A percentile compares a stretch with the other conserved stretches of the same genome.
These are phyloP conservation scores for Odontamblyopus rebecca DNA, from an alignment of 2,797 vertebrate species.

Conservation along the genomic window DNA sequence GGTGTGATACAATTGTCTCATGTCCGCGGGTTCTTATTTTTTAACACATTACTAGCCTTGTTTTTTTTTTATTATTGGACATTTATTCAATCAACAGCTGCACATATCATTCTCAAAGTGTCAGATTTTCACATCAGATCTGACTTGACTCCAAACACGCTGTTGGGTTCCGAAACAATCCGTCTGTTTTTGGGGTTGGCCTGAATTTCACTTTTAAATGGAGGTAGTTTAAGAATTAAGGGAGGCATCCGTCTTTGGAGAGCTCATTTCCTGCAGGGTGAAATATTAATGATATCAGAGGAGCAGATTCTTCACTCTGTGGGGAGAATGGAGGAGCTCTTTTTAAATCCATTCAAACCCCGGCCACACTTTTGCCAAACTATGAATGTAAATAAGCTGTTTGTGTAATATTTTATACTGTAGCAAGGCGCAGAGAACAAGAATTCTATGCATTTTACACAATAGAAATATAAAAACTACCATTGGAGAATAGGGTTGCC, in stretches of 20 bases:
- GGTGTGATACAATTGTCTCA: too few relatives aligned
- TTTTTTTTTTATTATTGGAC: not conserved
- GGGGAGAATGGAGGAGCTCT: constrained; percentile 3
- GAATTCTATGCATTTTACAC: not conserved
- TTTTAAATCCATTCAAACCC: constrained; percentile 9
- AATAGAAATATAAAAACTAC: too few relatives aligned
- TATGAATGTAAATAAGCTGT: constrained; percentile 17
- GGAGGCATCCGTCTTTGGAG: constrained; percentile 69
- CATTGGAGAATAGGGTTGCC: too few relatives aligned
- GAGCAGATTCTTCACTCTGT: constrained; percentile 22
- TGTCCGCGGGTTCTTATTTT: too few relatives aligned
- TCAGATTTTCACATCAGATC: not conserved
- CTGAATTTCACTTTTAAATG: constrained; percentile 39
- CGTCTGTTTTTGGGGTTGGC: not conserved
- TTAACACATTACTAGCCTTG: too few relatives aligned
- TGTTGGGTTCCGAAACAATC: not conserved
- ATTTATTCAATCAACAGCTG: not conserved
- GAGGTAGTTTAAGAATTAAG: constrained; percentile 27
- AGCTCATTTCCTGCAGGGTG: constrained; percentile 66
- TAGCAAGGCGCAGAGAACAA: not conserved
- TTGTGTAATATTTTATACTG: not conserved
- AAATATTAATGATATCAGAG: constrained; percentile 59
- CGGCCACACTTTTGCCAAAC: constrained; percentile 2
- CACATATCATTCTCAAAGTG: not conserved
- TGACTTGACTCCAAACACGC: not conserved